phyloP scores from a whole-genome alignment of 2,113 vertebrate species.

The human region GRCh38 chr6:166485501-166486000 shows the following conservation, averaged over 20 bases:
- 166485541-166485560: background rate
- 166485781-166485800: background rate
- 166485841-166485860: background rate
- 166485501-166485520: background rate
- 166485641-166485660: background rate
- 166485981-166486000: background rate
- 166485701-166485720: fast-evolving
- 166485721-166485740: background rate
- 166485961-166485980: fast-evolving
- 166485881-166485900: background rate
- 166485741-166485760: background rate
- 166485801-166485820: background rate
- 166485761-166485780: background rate
- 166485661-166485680: fast-evolving
- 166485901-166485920: background rate
- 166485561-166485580: background rate
- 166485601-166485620: fast-evolving
- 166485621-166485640: background rate
- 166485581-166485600: background rate
- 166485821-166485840: background rate
- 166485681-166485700: background rate
- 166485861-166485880: background rate
- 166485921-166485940: background rate
- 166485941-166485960: background rate
- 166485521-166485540: no score